Evolutionary conservation across 2,888 invertebrate species (phyloP).

Genomic region (Eutolmus rufibarbis): DNA sequence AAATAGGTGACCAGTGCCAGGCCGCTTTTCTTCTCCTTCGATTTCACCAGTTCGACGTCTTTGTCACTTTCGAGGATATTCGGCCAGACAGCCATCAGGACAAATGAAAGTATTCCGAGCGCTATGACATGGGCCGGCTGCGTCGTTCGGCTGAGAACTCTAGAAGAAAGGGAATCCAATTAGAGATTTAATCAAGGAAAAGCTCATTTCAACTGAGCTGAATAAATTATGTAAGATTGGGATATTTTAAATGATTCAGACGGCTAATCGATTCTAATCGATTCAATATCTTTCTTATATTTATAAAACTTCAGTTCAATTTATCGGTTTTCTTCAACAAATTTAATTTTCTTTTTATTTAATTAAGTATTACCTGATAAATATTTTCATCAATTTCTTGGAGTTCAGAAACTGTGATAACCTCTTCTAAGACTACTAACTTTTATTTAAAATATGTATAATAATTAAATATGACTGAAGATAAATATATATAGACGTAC

Average conservation of each 20-base stretch:
- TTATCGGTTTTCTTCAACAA: not conserved
- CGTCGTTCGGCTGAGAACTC: slow-evolving; percentile 74
- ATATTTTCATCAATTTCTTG: no score
- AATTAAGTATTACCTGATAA: not conserved
- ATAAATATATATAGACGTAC: no score
- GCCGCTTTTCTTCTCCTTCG: slow-evolving; percentile 51
- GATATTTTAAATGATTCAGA: not conserved
- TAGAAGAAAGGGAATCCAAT: slow-evolving; percentile 54
- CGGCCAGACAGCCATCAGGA: slow-evolving; percentile 65
- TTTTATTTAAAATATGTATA: no score
- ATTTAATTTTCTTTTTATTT: not conserved
- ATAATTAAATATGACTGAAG: no score
- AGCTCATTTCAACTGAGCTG: not conserved
- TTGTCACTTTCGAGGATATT: slow-evolving; percentile 55
- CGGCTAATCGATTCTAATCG: not conserved
- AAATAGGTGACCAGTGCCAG: slow-evolving; percentile 73
- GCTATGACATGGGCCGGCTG: slow-evolving; percentile 83
- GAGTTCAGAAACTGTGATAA: no score
- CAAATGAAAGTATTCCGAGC: slow-evolving; percentile 67
- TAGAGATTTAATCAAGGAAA: not conserved
- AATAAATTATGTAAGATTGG: not conserved
- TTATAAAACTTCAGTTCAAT: not conserved
- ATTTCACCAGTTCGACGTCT: not conserved
- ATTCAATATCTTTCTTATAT: not conserved
- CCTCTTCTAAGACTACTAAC: no score